phyloP scores from a whole-genome alignment of 1,140 invertebrate species.

The Coenobita brevimanus region DNA sequence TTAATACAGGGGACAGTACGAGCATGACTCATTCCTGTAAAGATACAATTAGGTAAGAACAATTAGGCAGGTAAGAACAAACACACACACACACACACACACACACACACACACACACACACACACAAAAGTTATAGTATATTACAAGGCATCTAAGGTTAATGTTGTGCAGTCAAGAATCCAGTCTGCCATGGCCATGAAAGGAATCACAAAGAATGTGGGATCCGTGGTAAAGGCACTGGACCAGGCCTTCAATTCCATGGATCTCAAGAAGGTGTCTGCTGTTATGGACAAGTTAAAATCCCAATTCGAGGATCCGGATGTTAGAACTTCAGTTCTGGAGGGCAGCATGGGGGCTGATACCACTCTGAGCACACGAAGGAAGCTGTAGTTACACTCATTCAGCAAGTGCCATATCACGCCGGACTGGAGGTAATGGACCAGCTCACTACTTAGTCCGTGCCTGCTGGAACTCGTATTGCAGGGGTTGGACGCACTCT shows the following conservation, averaged over 20 bases:
- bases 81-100: too few relatives aligned
- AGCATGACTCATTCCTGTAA: too few relatives aligned
- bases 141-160: too few relatives aligned
- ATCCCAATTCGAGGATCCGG: slow-evolving; percentile 78
- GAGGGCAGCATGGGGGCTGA: slow-evolving; percentile 78
- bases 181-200: slow-evolving; percentile 68
- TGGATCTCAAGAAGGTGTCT: slow-evolving; percentile 78
- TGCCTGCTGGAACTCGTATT: slow-evolving; percentile 3
- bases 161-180: too few relatives aligned
- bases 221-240: slow-evolving; percentile 76
- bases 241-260: slow-evolving; percentile 77
- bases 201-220: slow-evolving; percentile 76
- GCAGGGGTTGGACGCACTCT: slow-evolving; percentile 22
- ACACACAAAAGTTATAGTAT: too few relatives aligned
- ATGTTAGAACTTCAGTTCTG: slow-evolving; percentile 77
- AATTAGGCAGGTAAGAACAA: too few relatives aligned
- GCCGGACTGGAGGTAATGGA: slow-evolving; percentile 77
- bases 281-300: slow-evolving; percentile 79
- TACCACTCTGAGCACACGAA: slow-evolving; percentile 76
- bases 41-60: too few relatives aligned
- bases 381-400: slow-evolving; percentile 77
- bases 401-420: slow-evolving; percentile 77
- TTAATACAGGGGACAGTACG: too few relatives aligned
- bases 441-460: slow-evolving; percentile 35
- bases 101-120: too few relatives aligned